Base-by-base conservation (phyloP, 2,797 vertebrate genomes). In the Karalla daura region DNA sequence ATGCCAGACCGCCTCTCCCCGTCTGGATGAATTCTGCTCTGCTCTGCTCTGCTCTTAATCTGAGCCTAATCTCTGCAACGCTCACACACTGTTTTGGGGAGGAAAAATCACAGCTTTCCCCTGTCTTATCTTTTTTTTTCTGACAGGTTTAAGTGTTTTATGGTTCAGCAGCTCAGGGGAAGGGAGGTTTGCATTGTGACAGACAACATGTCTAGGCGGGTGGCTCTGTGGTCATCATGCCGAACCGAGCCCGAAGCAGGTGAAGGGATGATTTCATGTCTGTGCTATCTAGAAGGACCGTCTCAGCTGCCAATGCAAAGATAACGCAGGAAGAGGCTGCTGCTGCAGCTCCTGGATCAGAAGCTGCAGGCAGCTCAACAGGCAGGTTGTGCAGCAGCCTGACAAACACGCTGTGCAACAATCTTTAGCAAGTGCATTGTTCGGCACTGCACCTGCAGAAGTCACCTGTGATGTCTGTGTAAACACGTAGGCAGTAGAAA, bases 241-340 rank as follows among this genome's bases (percentile, higher is more conserved):
- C 63, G 74, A 83, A 58, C 63, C 61, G 23, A 77, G 75, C 62
- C 71, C 18, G 23, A 24, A 80, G 82, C 89, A 86, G 84, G 82
- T 86, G 81, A 90, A 56, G 70, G 80, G 72, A 83, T 86, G 77
- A 89, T 86, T 90, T 88, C 78, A 83, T 80, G 86, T 88, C 80
- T 74, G 67, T 37, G 71, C 70, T 69, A 88, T 91, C 84, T 86
- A 15, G 56, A 67, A 80, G 63, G 76, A 64, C 58, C 41, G 51
- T 74, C 78, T 88, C 81, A 85, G 89, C 86, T 89, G 86, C 76
- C 82, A 75, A 35, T 62, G 74, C 70, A 76, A 40, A 88, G 83
- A 91, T 87, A 85, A 80, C 85, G 61, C 44, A 39, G 32, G 63
- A 59, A 54, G 41, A 72, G 63, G 81, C 74, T 78, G 82, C 66